A percentile compares a stretch with the other conserved stretches of the same genome.
phyloP scores from a whole-genome alignment of 1,140 invertebrate species.

The Diabrotica virgifera region DNA sequence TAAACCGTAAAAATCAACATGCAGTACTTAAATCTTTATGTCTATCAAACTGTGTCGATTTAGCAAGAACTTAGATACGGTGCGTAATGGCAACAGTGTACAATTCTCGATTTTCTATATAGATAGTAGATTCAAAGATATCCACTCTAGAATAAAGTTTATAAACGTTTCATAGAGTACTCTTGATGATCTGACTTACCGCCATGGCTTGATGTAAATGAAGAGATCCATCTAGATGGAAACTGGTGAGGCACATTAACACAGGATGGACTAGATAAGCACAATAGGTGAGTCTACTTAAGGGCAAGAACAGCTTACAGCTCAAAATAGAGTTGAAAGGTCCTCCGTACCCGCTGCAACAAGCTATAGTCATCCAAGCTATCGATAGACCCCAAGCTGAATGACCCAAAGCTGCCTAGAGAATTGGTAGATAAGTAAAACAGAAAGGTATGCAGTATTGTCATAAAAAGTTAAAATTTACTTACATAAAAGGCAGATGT shows the following conservation, averaged over 20 bases:
- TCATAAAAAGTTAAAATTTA: slow-evolving; percentile 11
- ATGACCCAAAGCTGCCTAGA: slow-evolving; percentile 59
- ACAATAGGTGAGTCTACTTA: slow-evolving; percentile 87
- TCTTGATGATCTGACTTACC: slow-evolving; percentile 49
- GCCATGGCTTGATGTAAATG: slow-evolving; percentile 71
- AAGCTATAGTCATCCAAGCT: slow-evolving; percentile 79
- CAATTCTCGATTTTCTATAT: too few species aligned
- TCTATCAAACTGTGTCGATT: too few species aligned
- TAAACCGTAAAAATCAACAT: too few species aligned
- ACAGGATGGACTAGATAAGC: slow-evolving; percentile 87
- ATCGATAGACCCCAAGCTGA: slow-evolving; percentile 72
- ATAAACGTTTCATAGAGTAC: background rate
- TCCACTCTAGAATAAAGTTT: too few species aligned
- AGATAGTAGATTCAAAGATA: too few species aligned
- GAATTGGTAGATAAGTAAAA: slow-evolving; percentile 6
- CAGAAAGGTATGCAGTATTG: background rate
- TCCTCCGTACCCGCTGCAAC: slow-evolving; percentile 71
- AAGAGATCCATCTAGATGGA: slow-evolving; percentile 72
- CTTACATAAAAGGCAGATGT: slow-evolving; percentile 66
- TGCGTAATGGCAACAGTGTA: too few species aligned
- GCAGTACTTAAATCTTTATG: too few species aligned
- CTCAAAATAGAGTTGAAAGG: slow-evolving; percentile 73
- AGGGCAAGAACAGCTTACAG: slow-evolving; percentile 73
- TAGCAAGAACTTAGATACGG: too few species aligned
- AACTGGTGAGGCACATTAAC: slow-evolving; percentile 75